Evolutionary conservation across 2,797 vertebrate genomes (phyloP), one percentile per base, ranked within the genome.

Genomic region (Geotrypetes seraphini): DNA sequence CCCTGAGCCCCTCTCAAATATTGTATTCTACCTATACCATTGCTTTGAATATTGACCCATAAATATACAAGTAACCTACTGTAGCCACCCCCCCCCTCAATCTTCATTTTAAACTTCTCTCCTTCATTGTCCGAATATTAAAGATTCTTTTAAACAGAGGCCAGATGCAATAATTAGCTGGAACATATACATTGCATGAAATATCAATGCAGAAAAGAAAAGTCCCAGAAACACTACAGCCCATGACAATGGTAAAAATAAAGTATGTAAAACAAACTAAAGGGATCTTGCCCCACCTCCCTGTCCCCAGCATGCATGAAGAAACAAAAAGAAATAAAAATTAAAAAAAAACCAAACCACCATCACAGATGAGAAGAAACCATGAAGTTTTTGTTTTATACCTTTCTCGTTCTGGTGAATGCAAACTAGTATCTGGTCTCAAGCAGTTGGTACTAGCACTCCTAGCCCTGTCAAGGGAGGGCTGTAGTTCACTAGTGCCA

Each of bases 391-490:
- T 73, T 70, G 66, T 66, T 71, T 70, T 71, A 89, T 92, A 97
- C 93, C 94, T 97, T 85, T 97, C 90, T 92, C 86, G 87, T 79
- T 94, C 90, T 71, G 85, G 73, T 79, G 89, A 91, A 82, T 90
- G 85, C 83, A 92, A 95, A 88, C 85, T 89, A 87, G 74, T 75
- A 70, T 95, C 93, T 75, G 94, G 92, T 81, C 91, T 94, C 84
- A 98, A 85, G 84, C 94, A 98, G 62, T 90, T 97, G 75, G 93
- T 96, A 88, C 94, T 98, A 89, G 92, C 92, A 83, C 94, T 98
- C 81, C 90, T 90, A 81, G 91, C 89, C 88, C 94, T 89, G 87
- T 93, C 92, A 90, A 98, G 78, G 54, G 88, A 88, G 50, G 92
- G 91, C 89, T 96, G 93, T 63, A 97, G 88, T 84, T 98, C 93